Percentiles rank a stretch among this genome's conserved stretches.
Evolutionary conservation across 2,888 invertebrate genomes (phyloP).

Genomic region (Aphidius colemani): DNA sequence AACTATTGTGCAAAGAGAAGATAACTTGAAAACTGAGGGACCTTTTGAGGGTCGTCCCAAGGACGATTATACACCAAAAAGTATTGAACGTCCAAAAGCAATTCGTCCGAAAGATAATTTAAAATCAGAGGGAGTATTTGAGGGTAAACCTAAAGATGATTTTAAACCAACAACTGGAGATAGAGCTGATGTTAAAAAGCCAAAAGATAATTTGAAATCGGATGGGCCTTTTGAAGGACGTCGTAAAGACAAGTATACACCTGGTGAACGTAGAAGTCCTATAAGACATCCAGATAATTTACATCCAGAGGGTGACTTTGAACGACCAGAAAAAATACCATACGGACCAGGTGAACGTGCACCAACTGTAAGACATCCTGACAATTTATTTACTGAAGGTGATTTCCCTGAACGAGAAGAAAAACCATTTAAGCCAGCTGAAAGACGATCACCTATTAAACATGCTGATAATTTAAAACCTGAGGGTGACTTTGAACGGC

Average conservation of each 20-base stretch:
- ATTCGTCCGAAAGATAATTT: constrained; percentile 43
- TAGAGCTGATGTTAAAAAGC: constrained; percentile 33
- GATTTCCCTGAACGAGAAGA: constrained; percentile 60
- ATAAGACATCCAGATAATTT: constrained; percentile 64
- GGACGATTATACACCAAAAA: constrained; percentile 51
- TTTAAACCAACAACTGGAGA: constrained; percentile 57
- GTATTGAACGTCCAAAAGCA: constrained; percentile 47
- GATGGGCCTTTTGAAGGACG: constrained; percentile 65
- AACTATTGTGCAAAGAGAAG: constrained; percentile 47
- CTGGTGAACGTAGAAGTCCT: constrained; percentile 61
- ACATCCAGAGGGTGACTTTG: constrained; percentile 60
- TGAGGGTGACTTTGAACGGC: constrained; percentile 61
- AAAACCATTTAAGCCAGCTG: constrained; percentile 54
- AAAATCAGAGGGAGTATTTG: constrained; percentile 64
- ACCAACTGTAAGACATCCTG: constrained; percentile 67
- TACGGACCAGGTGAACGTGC: constrained; percentile 65
- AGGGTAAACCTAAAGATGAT: constrained; percentile 59
- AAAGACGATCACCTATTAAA: constrained; percentile 63
- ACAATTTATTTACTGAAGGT: constrained; percentile 67
- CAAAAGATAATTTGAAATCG: constrained; percentile 62
- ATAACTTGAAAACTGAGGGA: constrained; percentile 63
- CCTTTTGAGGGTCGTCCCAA: constrained; percentile 61
- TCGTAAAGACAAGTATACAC: constrained; percentile 57
- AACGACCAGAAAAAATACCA: constrained; percentile 59
- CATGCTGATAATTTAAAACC: constrained; percentile 63